Evolutionary conservation across 2,888 invertebrate genomes (phyloP).

Genomic region (Steinernema hermaphroditum): DNA sequence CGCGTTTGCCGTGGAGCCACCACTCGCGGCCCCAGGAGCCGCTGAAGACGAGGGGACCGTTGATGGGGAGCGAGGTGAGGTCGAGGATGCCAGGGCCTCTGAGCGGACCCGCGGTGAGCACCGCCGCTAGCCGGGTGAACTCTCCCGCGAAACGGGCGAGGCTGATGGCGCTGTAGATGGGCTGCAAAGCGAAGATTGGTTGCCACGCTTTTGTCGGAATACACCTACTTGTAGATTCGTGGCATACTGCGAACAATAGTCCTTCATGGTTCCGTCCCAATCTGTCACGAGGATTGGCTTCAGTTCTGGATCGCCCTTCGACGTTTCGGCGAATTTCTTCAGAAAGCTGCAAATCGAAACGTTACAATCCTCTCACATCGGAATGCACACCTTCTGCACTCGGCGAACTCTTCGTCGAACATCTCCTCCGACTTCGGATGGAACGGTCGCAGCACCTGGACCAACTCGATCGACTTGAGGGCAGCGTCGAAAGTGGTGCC

Average conservation of each 20-base stretch:
- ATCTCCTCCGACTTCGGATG: conserved; percentile 41
- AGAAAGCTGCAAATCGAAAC: conserved; percentile 54
- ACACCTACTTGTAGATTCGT: conserved; percentile 61
- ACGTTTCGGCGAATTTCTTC: conserved; percentile 41
- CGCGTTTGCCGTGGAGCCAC: conserved; percentile 58
- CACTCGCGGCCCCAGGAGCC: conserved; percentile 67
- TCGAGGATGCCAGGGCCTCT: conserved; percentile 65
- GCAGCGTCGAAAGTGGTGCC: not conserved
- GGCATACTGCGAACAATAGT: conserved; percentile 65
- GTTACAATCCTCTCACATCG: no score
- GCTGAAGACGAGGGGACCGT: conserved; percentile 62
- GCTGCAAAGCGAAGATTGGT: conserved; percentile 50
- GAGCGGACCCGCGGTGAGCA: conserved; percentile 62
- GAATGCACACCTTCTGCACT: conserved; percentile 36
- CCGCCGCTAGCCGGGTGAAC: conserved; percentile 60
- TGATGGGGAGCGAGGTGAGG: conserved; percentile 62
- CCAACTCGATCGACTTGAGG: conserved; percentile 36
- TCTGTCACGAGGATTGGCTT: conserved; percentile 62
- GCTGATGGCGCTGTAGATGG: conserved; percentile 63
- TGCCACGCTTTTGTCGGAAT: no score
- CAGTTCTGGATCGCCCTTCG: conserved; percentile 12
- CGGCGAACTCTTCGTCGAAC: conserved; percentile 45
- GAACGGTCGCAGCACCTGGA: conserved; percentile 46
- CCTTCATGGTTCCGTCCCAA: conserved; percentile 67
- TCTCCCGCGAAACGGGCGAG: conserved; percentile 57